These are phyloP conservation scores for Epinotia nisella DNA, from an alignment of 2,888 invertebrate genomes.

Conservation along the genomic window DNA sequence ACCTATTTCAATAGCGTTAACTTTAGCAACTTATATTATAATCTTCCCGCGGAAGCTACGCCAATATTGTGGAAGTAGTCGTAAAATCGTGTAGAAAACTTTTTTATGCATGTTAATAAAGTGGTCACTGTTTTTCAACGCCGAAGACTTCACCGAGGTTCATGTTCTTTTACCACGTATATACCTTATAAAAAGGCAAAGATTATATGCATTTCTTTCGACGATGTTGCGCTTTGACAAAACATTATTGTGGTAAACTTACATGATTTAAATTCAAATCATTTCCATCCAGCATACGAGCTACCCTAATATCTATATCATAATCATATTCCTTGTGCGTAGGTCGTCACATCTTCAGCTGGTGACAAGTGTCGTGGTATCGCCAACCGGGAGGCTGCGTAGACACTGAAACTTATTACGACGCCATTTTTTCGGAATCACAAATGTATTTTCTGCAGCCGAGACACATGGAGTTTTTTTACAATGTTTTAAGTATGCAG, in stretches of 20 bases:
- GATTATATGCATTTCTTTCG: neutral
- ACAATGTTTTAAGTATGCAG: constrained; percentile 69
- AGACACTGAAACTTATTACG: constrained; percentile 46
- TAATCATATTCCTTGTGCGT: constrained; percentile 29
- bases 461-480: constrained; percentile 68
- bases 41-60: neutral
- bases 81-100: neutral
- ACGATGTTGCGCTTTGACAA: neutral
- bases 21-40: neutral
- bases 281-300: constrained; percentile 31
- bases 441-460: constrained; percentile 51
- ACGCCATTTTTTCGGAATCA: constrained; percentile 46
- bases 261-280: constrained; percentile 24
- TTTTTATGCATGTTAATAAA: constrained; percentile 4
- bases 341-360: constrained; percentile 32
- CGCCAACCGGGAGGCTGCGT: constrained; percentile 21
- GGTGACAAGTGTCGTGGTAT: constrained; percentile 41
- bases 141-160: neutral
- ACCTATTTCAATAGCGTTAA: neutral
- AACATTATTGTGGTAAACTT: neutral
- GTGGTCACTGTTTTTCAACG: neutral
- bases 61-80: neutral
- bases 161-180: neutral
- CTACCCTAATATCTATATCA: constrained; percentile 32
- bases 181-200: neutral